Conservation (phyloP, 2,113 vertebrate genomes). For the Sciurus niger region DNA sequence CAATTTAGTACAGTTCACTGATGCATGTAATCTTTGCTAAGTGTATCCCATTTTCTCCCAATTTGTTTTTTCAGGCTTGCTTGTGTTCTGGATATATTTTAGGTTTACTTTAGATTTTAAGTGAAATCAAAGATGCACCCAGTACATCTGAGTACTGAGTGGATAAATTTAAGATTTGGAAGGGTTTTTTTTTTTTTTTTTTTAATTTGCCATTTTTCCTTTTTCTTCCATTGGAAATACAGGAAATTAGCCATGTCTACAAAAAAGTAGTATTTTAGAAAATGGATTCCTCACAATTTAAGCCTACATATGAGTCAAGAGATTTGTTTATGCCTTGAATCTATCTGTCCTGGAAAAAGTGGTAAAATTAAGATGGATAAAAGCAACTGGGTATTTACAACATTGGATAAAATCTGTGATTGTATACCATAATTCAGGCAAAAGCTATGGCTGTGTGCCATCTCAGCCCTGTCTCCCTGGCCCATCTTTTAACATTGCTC, state of each 20-base stretch:
- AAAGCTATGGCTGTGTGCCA: not conserved
- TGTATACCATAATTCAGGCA: slow-evolving; percentile 32
- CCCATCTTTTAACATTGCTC: slow-evolving; percentile 29
- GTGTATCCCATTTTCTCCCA: slow-evolving; percentile 77
- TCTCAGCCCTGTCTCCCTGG: not conserved
- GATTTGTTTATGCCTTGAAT: slow-evolving; percentile 70
- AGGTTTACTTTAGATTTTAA: slow-evolving; percentile 75
- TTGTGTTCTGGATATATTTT: slow-evolving; percentile 67
- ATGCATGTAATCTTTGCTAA: slow-evolving; percentile 82
- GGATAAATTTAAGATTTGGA: slow-evolving; percentile 64
- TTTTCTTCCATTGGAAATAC: slow-evolving; percentile 49
- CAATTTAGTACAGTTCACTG: slow-evolving; percentile 79
- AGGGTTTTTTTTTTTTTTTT: not conserved
- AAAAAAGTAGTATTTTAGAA: slow-evolving; percentile 66
- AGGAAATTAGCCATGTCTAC: not conserved
- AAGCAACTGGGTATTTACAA: slow-evolving; percentile 61
- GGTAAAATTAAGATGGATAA: slow-evolving; percentile 66
- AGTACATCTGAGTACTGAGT: slow-evolving; percentile 12
- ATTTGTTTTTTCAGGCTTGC: slow-evolving; percentile 75
- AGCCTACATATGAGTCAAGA: slow-evolving; percentile 53
- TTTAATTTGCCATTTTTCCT: slow-evolving; percentile 42
- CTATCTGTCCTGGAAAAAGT: slow-evolving; percentile 57
- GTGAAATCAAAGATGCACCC: slow-evolving; percentile 56
- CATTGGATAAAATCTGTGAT: slow-evolving; percentile 44
- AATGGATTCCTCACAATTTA: slow-evolving; percentile 58